A percentile compares a stretch with the other conserved stretches of the same genome.
Conservation (phyloP, 2,888 invertebrate species). For the Cordylochernes scorpioides region DNA sequence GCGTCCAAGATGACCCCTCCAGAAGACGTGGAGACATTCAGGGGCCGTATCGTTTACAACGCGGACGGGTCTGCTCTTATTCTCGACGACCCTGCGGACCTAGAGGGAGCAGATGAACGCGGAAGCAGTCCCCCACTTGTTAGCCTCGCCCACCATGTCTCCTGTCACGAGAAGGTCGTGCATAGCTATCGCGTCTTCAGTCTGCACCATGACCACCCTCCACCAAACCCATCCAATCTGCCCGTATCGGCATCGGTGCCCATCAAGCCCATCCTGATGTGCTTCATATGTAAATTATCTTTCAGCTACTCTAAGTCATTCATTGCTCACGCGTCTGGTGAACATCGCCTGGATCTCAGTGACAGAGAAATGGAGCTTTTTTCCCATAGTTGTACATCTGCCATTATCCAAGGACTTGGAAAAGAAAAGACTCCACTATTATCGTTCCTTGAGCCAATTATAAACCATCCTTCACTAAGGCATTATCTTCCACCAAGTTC, state of each 20-base stretch:
- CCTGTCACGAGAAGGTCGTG: conserved; percentile 38
- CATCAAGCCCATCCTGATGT: conserved; percentile 89
- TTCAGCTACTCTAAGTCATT: conserved; percentile 89
- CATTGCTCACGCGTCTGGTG: conserved; percentile 73
- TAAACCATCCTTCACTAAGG: no score
- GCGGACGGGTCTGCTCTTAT: conserved; percentile 90
- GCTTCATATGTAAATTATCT: conserved; percentile 92
- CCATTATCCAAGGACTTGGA: conserved; percentile 79
- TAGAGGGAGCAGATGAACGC: conserved; percentile 35
- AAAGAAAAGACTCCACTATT: conserved; percentile 71
- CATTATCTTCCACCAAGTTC: no score
- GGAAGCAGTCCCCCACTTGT: conserved; percentile 37
- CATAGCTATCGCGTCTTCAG: conserved; percentile 72
- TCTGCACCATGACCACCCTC: conserved; percentile 19
- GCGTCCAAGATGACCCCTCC: no score
- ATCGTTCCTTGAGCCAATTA: conserved; percentile 74
- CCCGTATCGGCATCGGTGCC: conserved; percentile 33
- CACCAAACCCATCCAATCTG: not conserved
- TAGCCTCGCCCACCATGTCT: conserved; percentile 59
- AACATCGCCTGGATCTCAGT: conserved; percentile 63
- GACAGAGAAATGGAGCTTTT: conserved; percentile 70
- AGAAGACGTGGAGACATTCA: conserved; percentile 68
- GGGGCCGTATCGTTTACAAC: conserved; percentile 90
- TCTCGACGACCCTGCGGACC: conserved; percentile 35
- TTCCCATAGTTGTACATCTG: conserved; percentile 69